Percentiles rank a stretch among this genome's conserved stretches.
These are phyloP conservation scores for Pygoscelis adeliae DNA, from an alignment of 2,113 vertebrate species.

Conservation along the genomic window DNA sequence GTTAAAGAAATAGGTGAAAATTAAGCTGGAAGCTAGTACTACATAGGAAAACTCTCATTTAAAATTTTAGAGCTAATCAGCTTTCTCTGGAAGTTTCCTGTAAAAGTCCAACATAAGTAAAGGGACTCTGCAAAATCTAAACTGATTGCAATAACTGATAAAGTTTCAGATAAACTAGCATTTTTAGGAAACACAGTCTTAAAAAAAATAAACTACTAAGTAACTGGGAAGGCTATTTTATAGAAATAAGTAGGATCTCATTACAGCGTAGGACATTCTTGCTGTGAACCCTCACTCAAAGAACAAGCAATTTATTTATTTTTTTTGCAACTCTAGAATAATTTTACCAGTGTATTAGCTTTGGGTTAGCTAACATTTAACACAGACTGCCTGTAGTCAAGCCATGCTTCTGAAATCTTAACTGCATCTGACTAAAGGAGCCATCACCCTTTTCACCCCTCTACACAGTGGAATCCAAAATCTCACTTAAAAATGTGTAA, in stretches of 20 bases:
- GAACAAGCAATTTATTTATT: neutral
- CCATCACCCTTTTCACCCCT: no score
- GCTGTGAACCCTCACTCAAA: neutral
- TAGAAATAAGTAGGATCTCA: neutral
- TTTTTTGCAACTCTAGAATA: neutral
- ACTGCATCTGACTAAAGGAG: neutral
- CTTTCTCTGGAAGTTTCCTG: neutral
- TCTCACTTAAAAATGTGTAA: neutral
- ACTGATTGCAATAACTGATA: fast-evolving
- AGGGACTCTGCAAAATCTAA: neutral
- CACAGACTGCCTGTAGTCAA: neutral
- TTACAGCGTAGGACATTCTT: fast-evolving
- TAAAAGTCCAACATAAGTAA: neutral
- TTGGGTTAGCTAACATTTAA: neutral
- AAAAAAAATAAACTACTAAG: neutral
- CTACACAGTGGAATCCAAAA: neutral
- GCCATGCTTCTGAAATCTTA: neutral
- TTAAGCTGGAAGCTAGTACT: neutral
- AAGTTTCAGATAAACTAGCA: neutral
- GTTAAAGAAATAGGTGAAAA: neutral
- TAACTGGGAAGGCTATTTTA: neutral
- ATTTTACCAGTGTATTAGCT: neutral
- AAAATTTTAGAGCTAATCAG: neutral
- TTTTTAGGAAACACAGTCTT: neutral
- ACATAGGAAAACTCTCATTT: neutral